Evolutionary conservation across 2,888 invertebrate genomes (phyloP).

Genomic region (Hydropsyche betteni): DNA sequence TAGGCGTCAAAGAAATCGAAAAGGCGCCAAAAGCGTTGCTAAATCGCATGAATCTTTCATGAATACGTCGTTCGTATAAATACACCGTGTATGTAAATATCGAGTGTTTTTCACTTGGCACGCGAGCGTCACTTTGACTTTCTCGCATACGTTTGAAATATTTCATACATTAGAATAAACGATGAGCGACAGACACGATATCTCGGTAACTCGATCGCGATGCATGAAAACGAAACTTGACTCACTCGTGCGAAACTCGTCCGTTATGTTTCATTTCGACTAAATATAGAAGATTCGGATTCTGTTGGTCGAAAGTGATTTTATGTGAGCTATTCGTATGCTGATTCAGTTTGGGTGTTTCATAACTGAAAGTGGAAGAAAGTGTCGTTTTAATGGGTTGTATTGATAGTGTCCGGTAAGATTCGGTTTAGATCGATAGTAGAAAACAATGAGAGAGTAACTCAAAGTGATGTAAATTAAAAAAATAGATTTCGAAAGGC

Average conservation of each 20-base stretch:
- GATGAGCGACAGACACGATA: background rate
- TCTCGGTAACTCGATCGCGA: background rate
- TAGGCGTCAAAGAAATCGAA: constrained; percentile 3
- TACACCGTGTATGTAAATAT: constrained; percentile 7
- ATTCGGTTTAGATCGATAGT: too few relatives aligned
- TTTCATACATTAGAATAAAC: constrained; percentile 22
- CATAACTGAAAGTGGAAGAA: too few relatives aligned
- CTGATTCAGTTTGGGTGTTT: too few relatives aligned
- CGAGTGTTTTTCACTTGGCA: constrained; percentile 32
- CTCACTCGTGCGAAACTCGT: background rate
- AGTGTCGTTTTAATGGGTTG: too few relatives aligned
- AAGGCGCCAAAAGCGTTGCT: constrained; percentile 14
- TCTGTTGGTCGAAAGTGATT: too few relatives aligned
- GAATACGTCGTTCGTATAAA: background rate
- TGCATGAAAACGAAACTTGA: constrained; percentile 15
- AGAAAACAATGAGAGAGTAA: too few relatives aligned
- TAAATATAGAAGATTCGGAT: too few relatives aligned
- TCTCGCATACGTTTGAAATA: constrained; percentile 30
- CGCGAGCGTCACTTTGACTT: constrained; percentile 27
- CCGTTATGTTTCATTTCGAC: too few relatives aligned
- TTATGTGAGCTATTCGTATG: too few relatives aligned
- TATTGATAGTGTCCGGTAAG: too few relatives aligned
- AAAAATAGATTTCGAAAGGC: too few relatives aligned
- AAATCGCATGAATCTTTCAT: constrained; percentile 27
- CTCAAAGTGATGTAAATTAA: too few relatives aligned